phyloP scores from a whole-genome alignment of 2,888 invertebrate species.

The Trichopoda pennipes region DNA sequence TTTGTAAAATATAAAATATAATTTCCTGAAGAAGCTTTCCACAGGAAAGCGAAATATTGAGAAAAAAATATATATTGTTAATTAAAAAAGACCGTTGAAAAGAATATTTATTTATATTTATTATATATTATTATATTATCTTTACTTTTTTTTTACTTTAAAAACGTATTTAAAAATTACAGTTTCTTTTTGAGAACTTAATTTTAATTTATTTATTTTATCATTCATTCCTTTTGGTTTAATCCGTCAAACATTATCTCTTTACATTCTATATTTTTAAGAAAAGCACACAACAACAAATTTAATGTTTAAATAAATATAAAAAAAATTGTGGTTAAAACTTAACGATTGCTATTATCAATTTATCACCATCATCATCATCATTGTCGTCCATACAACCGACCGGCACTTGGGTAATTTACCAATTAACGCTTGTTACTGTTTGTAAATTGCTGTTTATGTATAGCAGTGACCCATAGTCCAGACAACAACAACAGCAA shows the following conservation, averaged over 20 bases:
- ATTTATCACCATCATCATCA: slow-evolving; percentile 40
- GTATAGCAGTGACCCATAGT: slow-evolving; percentile 66
- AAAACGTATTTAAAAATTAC: no score
- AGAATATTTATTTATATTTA: no score
- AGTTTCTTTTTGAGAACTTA: no score
- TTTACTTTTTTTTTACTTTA: no score
- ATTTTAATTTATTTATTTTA: neutral
- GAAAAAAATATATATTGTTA: no score
- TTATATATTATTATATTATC: no score
- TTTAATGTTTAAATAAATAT: slow-evolving; percentile 40
- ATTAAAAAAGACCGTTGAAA: no score
- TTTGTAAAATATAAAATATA: no score
- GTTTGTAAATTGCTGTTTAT: neutral
- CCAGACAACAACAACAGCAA: slow-evolving; percentile 50
- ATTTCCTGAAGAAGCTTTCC: no score
- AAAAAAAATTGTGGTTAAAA: neutral
- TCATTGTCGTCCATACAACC: slow-evolving; percentile 26
- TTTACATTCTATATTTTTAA: slow-evolving; percentile 38
- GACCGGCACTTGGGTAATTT: slow-evolving; percentile 68
- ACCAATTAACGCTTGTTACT: slow-evolving; percentile 68
- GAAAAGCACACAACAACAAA: slow-evolving; percentile 31
- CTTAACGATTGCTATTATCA: slow-evolving; percentile 31
- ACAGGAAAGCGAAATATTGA: no score
- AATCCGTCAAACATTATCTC: neutral
- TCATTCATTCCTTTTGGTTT: neutral